Percentiles rank a stretch among this genome's conserved stretches.
Conservation (phyloP, 2,797 vertebrate species). For the Coregonus sp. region DNA sequence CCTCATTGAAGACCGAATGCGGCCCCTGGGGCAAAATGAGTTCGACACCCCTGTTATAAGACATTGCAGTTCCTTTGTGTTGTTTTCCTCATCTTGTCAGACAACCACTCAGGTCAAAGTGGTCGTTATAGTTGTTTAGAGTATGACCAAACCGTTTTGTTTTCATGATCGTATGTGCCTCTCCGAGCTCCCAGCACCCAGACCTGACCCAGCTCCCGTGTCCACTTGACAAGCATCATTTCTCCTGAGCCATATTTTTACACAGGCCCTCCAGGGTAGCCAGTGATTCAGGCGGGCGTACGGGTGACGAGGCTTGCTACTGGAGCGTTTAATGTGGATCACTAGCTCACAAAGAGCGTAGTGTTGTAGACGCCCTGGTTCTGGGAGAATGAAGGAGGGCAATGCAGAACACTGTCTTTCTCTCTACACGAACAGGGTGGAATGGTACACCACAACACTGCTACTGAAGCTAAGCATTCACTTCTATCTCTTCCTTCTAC, state of each 20-base stretch:
- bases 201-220: conserved; percentile 64
- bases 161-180: conserved; percentile 59
- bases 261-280: conserved; percentile 57
- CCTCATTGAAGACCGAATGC: too few species aligned
- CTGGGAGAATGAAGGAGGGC: conserved; percentile 70
- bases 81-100: conserved; percentile 42
- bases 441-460: background rate
- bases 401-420: conserved; percentile 43
- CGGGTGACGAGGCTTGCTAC: conserved; percentile 61
- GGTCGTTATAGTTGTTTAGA: conserved; percentile 56
- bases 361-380: conserved; percentile 71
- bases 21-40: too few species aligned
- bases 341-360: conserved; percentile 65
- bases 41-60: background rate
- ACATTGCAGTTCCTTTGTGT: conserved; percentile 21
- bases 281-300: conserved; percentile 62
- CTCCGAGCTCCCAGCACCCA: conserved; percentile 29
- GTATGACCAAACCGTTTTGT: conserved; percentile 50
- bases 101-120: conserved; percentile 62
- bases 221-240: conserved; percentile 75
- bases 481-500: background rate
- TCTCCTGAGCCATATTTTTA: conserved; percentile 71
- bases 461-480: background rate
- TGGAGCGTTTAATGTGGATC: conserved; percentile 72
- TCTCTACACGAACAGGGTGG: background rate